Conservation (phyloP, 2,113 vertebrate species). For the Acanthisitta chloris region DNA sequence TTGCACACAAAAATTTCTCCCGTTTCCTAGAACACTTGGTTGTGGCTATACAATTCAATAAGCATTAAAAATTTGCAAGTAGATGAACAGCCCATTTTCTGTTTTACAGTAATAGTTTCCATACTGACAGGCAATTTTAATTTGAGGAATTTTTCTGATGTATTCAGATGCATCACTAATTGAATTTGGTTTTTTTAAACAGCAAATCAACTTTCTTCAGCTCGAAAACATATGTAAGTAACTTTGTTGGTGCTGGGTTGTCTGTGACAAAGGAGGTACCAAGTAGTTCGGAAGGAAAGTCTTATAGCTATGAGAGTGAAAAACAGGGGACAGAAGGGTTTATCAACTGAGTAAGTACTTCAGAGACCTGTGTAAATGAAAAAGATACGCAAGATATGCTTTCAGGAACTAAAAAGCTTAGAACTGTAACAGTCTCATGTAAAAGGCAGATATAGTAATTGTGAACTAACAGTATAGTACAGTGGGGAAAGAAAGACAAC, state of each 20-base stretch:
- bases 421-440: neutral
- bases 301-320: neutral
- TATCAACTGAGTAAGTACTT: neutral
- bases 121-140: neutral
- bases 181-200: neutral
- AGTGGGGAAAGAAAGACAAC: neutral
- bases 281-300: neutral
- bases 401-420: neutral
- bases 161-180: neutral
- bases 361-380: neutral
- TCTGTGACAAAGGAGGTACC: neutral
- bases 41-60: neutral
- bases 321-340: neutral
- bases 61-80: neutral
- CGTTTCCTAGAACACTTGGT: neutral
- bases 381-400: neutral
- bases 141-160: neutral
- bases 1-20: neutral
- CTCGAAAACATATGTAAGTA: neutral
- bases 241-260: neutral
- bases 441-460: neutral
- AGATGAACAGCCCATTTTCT: neutral
- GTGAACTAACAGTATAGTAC: neutral
- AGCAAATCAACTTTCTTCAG: neutral
- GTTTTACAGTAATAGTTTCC: neutral